Conservation (phyloP, 2,113 vertebrate species). For the Grammomys surdaster region DNA sequence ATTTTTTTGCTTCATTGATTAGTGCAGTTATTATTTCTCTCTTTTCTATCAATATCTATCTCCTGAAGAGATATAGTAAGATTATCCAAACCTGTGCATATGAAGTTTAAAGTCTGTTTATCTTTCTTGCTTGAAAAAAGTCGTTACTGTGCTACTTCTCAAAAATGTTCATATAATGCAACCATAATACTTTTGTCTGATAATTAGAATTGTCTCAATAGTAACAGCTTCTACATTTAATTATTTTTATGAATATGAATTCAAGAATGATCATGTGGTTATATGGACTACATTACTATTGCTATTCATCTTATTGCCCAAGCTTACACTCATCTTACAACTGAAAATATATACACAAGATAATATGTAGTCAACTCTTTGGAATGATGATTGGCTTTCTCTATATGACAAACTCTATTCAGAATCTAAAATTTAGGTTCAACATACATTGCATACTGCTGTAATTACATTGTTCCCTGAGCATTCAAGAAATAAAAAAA, state of each 20-base stretch:
- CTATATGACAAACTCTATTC: background rate
- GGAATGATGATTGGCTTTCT: background rate
- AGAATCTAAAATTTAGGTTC: background rate
- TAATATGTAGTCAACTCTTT: background rate
- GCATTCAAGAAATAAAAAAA: background rate
- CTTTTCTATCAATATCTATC: background rate
- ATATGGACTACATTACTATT: background rate
- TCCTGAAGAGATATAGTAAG: background rate
- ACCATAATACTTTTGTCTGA: background rate
- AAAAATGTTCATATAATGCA: background rate
- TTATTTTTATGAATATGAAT: background rate
- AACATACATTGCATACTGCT: background rate
- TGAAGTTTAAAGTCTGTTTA: background rate
- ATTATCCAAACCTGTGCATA: background rate
- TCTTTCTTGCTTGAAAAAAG: background rate
- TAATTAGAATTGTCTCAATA: background rate
- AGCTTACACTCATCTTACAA: background rate
- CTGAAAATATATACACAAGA: background rate
- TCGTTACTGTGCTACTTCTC: background rate
- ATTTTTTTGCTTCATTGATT: background rate
- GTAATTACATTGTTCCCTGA: background rate
- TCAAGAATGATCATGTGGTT: background rate
- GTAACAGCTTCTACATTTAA: background rate
- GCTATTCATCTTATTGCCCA: background rate
- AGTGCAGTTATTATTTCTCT: background rate